Conservation (phyloP, 2,797 vertebrate genomes). For the Loris lydekkerianus region DNA sequence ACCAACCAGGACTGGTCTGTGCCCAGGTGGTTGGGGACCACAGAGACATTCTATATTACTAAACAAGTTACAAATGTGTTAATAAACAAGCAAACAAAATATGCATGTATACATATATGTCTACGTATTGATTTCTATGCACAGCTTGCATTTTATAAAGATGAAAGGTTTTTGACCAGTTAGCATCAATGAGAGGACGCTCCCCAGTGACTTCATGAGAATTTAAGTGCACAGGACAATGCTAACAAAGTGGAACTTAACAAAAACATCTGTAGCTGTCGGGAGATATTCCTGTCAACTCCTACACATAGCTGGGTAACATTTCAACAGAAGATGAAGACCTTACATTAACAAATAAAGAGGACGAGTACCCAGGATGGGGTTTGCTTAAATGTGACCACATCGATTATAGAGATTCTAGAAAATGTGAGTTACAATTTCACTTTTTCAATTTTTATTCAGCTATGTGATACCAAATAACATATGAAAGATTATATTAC, state of each 20-base stretch:
- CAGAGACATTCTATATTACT: neutral
- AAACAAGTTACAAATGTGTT: neutral
- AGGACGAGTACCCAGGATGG: neutral
- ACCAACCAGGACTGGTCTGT: too few species aligned
- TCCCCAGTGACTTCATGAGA: neutral
- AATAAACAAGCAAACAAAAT: slow-evolving; percentile 10
- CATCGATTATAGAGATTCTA: neutral
- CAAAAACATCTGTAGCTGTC: neutral
- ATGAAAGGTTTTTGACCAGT: neutral
- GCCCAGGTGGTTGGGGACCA: too few species aligned
- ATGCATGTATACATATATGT: neutral
- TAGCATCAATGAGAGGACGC: neutral
- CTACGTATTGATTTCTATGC: neutral
- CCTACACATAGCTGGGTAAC: neutral
- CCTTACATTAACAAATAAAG: neutral
- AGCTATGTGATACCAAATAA: neutral
- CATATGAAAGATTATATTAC: neutral
- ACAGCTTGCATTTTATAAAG: neutral
- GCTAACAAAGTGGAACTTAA: neutral
- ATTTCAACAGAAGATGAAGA: neutral
- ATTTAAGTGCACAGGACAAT: neutral
- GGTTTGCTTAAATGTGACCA: neutral
- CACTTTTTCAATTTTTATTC: neutral
- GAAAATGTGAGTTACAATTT: slow-evolving; percentile 14
- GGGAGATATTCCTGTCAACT: neutral